Evolutionary conservation across 53 echinoderm and acorn worm species (phyloP), one percentile per base, ranked within the genome.

Genomic region (Pentamera pediparva): DNA sequence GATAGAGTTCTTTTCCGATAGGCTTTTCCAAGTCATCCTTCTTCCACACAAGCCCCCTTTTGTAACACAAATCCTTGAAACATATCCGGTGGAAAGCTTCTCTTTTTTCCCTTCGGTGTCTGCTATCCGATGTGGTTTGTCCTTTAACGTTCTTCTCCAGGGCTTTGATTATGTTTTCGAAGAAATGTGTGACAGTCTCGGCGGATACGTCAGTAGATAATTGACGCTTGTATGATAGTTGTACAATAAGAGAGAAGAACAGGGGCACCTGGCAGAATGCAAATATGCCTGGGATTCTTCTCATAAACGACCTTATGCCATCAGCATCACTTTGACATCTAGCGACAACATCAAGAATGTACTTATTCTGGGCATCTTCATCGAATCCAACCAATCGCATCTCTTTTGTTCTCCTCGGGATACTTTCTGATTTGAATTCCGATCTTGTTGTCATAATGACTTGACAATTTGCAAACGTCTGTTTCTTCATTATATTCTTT

Each of bases 141-240:
- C 10, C 30, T 3, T 61, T 61, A n/a, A n/a, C n/a, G 28, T 61
- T 34, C 10, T 61, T n/a, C 8, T 31, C 9, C 61, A 61, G n/a
- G n/a, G 61, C 61, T 32, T 61, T 61, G 61, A 61, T 61, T 12
- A 61, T 61, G 31, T 34, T 11, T 61, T 61, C 10, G 33, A 61
- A 61, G 33, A 31, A 61, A 7, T 61, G 32, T n/a, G 61, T 61
- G 9, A 61, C n/a, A n/a, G 61, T 61, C 29, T 61, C 31, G 12
- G 61, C 61, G 31, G 61, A 61, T 29, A 61, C 10, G 30, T 61
- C 29, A 12, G 30, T 61, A 11, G 61, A 55, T 9, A 55, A 28
- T 28, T 55, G 22, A 25, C 22, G 10, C 9, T 55, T 28, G 55
- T 55, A 19, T 10, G 55, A 24, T 19, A 55, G 28, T 10, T 55